Conservation (phyloP, 2,113 vertebrate species). For the Ia io region DNA sequence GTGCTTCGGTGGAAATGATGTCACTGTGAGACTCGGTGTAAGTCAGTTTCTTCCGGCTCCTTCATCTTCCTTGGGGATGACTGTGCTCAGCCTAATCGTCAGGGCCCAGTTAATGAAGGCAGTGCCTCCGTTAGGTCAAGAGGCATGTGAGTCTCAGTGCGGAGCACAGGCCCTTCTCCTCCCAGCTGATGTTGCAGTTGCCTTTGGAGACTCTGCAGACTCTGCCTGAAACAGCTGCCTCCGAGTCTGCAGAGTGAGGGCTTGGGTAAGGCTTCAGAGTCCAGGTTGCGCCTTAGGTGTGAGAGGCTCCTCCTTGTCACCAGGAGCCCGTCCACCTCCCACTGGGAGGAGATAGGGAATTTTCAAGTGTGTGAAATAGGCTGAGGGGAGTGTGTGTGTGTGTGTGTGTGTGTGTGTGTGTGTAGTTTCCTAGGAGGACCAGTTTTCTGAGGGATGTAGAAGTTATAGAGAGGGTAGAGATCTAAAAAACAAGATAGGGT, state of each 20-base stretch:
- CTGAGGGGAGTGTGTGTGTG: background rate
- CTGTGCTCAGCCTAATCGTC: background rate
- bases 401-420: background rate
- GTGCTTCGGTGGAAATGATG: fast-evolving
- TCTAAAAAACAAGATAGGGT: background rate
- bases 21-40: background rate
- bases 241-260: background rate
- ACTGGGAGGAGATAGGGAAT: background rate
- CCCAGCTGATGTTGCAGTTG: background rate
- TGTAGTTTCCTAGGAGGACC: background rate
- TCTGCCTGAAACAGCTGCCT: too few species aligned
- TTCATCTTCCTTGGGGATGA: background rate
- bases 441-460: background rate
- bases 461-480: background rate
- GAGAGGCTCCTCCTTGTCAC: background rate
- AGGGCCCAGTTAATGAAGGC: background rate
- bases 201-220: background rate
- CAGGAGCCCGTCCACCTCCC: background rate
- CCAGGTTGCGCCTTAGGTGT: background rate
- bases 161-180: too few species aligned
- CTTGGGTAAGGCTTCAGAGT: background rate
- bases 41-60: background rate
- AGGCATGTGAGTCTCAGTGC: background rate
- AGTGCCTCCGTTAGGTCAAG: fast-evolving
- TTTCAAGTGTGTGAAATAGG: background rate